Conservation (phyloP, 2,888 invertebrate genomes). For the Acanthosepion lycidas region DNA sequence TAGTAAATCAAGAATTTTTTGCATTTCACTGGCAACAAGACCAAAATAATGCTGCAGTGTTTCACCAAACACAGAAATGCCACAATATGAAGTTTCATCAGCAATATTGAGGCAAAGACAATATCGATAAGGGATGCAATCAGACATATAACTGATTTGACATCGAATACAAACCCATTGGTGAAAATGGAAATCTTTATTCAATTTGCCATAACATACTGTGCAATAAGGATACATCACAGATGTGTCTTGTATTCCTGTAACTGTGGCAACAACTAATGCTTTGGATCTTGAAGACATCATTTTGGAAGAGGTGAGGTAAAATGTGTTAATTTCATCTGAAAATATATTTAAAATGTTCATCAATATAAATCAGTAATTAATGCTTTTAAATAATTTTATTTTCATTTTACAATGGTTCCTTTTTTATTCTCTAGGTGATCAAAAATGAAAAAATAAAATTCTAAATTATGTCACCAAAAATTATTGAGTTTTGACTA, state of each 20-base stretch:
- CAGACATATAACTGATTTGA: neutral
- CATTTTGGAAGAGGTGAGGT: neutral
- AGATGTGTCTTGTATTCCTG: neutral
- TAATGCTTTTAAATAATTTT: too few relatives aligned
- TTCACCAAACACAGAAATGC: conserved; percentile 40
- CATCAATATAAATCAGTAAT: neutral
- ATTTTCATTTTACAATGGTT: too few relatives aligned
- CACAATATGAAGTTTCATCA: neutral
- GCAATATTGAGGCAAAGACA: conserved; percentile 25
- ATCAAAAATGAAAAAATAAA: too few relatives aligned
- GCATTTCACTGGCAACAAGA: neutral
- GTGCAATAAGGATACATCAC: conserved; percentile 35
- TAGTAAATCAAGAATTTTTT: neutral
- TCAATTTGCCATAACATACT: conserved; percentile 1
- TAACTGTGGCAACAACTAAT: conserved; percentile 33
- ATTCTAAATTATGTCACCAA: too few relatives aligned
- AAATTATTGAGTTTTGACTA: too few relatives aligned
- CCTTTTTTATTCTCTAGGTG: too few relatives aligned
- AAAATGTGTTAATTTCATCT: neutral
- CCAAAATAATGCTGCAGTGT: conserved; percentile 42
- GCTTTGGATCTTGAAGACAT: neutral
- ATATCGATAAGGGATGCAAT: neutral
- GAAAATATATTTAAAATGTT: neutral
- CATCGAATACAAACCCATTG: neutral
- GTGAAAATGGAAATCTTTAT: neutral